Percentiles rank a stretch among this genome's conserved stretches.
These are phyloP conservation scores for Argyra leucocephala DNA, from an alignment of 2,888 invertebrate genomes.

Conservation along the genomic window DNA sequence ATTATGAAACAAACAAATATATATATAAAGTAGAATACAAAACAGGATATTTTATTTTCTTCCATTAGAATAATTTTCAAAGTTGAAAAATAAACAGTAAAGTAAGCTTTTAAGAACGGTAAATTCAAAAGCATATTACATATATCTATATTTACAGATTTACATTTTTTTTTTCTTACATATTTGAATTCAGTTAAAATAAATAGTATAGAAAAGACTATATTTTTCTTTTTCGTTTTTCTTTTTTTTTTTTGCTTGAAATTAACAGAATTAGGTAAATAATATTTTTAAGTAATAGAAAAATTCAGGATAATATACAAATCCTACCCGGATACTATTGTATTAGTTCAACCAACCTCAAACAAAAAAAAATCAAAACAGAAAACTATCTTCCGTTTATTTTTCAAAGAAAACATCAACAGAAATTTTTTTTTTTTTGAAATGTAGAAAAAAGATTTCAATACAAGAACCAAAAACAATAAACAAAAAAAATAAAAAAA, in stretches of 20 bases:
- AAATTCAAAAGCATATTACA: too few species aligned
- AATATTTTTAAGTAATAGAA: background rate
- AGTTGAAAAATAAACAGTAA: background rate
- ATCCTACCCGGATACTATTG: background rate
- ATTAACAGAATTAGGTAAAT: background rate
- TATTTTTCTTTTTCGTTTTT: background rate
- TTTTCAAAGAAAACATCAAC: background rate
- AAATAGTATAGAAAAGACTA: too few species aligned
- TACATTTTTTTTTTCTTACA: background rate
- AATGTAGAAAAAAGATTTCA: too few species aligned
- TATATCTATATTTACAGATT: background rate
- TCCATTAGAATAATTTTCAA: background rate
- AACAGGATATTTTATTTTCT: background rate
- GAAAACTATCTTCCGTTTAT: too few species aligned
- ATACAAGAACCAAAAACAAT: too few species aligned
- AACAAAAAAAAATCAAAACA: background rate
- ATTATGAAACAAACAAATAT: background rate
- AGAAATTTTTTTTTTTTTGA: background rate
- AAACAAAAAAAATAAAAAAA: too few species aligned
- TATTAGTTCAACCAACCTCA: conserved; percentile 1
- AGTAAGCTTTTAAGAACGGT: too few species aligned
- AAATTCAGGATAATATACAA: background rate
- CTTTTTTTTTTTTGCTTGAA: background rate
- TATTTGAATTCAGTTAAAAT: background rate
- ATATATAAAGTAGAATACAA: background rate